Percentiles rank a stretch among this genome's conserved stretches.
Evolutionary conservation across 37 sponge, comb jelly and placozoan species (phyloP).

Genomic region (Lycopodina hypogea): DNA sequence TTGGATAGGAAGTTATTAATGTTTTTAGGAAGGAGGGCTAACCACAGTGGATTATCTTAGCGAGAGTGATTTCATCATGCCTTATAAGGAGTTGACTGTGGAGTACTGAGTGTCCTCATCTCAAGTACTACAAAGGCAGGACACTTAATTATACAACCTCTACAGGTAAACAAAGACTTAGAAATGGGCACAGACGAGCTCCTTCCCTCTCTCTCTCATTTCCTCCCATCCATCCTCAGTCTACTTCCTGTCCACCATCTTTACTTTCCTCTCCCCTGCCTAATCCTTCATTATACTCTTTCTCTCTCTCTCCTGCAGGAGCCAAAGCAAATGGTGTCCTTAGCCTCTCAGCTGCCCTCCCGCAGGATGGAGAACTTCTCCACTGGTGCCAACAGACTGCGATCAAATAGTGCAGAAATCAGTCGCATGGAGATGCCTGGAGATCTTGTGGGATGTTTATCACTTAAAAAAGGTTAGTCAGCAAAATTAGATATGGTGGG

Average conservation of each 20-base stretch:
- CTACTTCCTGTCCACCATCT: neutral
- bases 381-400: neutral
- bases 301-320: neutral
- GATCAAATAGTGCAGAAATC: conserved; percentile 19
- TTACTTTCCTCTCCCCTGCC: too few species aligned
- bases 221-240: neutral
- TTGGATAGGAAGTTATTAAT: too few species aligned
- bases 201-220: neutral
- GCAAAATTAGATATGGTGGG: too few species aligned
- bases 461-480: conserved; percentile 47
- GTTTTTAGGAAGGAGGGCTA: too few species aligned
- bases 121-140: too few species aligned
- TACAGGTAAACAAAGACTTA: too few species aligned
- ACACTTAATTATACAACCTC: too few species aligned
- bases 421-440: conserved; percentile 20
- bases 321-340: neutral
- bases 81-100: too few species aligned
- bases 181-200: neutral
- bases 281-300: neutral
- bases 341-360: neutral
- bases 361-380: neutral
- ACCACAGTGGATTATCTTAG: too few species aligned
- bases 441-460: conserved; percentile 30
- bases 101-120: too few species aligned
- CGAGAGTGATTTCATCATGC: too few species aligned